These are phyloP conservation scores for Pholis gunnellus DNA, from an alignment of 2,113 vertebrate genomes.

Conservation along the genomic window DNA sequence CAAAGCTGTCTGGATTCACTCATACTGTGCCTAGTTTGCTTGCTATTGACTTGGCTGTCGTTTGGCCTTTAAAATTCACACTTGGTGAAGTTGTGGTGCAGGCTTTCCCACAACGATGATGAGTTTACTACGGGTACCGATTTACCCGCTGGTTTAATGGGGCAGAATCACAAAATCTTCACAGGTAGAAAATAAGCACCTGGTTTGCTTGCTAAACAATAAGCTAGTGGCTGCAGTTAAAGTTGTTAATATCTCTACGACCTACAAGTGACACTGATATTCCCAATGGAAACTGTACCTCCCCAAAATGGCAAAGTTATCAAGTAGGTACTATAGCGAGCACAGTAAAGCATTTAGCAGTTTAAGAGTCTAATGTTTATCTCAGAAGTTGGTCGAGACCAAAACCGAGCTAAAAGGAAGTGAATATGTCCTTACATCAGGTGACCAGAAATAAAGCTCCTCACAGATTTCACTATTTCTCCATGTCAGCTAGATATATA, in stretches of 20 bases:
- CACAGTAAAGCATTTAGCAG: background rate
- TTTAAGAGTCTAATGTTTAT: background rate
- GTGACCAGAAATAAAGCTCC: background rate
- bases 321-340: background rate
- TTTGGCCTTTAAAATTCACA: slow-evolving; percentile 74
- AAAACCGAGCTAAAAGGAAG: background rate
- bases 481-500: background rate
- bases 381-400: background rate
- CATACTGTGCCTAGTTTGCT: slow-evolving; percentile 47
- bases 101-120: slow-evolving; percentile 40
- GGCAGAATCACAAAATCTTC: slow-evolving; percentile 23
- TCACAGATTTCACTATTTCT: background rate
- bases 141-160: slow-evolving; percentile 43
- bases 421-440: background rate
- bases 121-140: slow-evolving; percentile 37
- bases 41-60: slow-evolving; percentile 54
- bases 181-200: slow-evolving; percentile 34
- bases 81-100: slow-evolving; percentile 63
- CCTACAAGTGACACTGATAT: background rate
- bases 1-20: slow-evolving; percentile 64
- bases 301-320: background rate
- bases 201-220: slow-evolving; percentile 5
- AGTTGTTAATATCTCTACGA: background rate
- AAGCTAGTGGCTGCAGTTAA: background rate
- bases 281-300: background rate